Evolutionary conservation across 2,888 invertebrate species (phyloP).

Genomic region (Protophormia terraenovae): DNA sequence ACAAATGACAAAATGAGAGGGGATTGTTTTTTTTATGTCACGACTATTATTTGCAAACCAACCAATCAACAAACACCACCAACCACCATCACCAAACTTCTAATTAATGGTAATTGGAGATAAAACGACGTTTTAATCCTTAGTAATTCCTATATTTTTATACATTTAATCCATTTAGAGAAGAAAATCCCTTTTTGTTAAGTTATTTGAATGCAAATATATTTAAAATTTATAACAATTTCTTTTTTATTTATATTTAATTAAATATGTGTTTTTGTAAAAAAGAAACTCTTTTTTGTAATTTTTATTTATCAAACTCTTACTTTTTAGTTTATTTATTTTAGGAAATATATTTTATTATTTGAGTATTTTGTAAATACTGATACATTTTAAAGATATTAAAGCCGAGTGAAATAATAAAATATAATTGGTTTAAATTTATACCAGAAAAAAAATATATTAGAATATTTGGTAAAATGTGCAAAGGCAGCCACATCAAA

Average conservation of each 20-base stretch:
- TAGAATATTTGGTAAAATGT: too few species aligned
- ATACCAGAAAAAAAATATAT: too few species aligned
- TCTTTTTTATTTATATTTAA: background rate
- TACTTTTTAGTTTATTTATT: too few species aligned
- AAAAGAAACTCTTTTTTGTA: background rate
- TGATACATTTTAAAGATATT: too few species aligned
- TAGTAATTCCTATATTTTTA: conserved; percentile 48
- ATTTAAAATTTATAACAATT: conserved; percentile 15
- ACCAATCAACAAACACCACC: conserved; percentile 46
- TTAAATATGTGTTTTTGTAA: background rate
- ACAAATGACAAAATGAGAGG: conserved; percentile 28
- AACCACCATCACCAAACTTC: conserved; percentile 53
- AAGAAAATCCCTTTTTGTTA: conserved; percentile 31
- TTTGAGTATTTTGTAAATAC: too few species aligned
- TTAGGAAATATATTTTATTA: too few species aligned
- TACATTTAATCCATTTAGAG: conserved; percentile 36
- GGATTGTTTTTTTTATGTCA: conserved; percentile 15
- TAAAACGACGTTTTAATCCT: conserved; percentile 60
- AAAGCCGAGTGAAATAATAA: too few species aligned
- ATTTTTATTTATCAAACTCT: too few species aligned
- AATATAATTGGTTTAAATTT: too few species aligned
- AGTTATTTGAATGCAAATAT: conserved; percentile 59
- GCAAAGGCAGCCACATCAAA: too few species aligned
- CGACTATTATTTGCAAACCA: conserved; percentile 19
- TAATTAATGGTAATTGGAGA: conserved; percentile 64